Base-by-base conservation (phyloP, 92 coral and sea anemone species). In the Palythoa grandiflora region DNA sequence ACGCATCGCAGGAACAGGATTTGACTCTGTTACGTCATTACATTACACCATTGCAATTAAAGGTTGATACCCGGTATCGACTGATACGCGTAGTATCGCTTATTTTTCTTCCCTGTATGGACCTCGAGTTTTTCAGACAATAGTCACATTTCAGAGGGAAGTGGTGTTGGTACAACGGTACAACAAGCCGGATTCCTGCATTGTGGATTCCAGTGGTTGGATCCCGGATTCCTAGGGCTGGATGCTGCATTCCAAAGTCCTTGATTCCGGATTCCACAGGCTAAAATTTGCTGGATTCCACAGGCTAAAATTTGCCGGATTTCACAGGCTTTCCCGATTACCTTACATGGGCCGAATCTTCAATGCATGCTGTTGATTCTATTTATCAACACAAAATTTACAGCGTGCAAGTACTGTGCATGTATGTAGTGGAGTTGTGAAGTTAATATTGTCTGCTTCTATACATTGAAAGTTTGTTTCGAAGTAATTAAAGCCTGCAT, bases 151-250 rank as follows among this genome's bases (percentile, higher is more conserved):
- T 55, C 63, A 55, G 63, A 10, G 63, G 63, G 14, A 55, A 55
- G 63, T 55, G 63, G 63, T 55, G 15, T 17, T 55, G 63, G 63
- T 55, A 55, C 63, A 5, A 55, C 63, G 63, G 63, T 55, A 55
- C 63, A 55, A 55, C 12, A 55, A 76, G 87, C 87, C 50, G 77
- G 73, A 68, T 83, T 68, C 66, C 21, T n/a, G n/a, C n/a, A n/a
- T n/a, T n/a, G n/a, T n/a, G 52, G 52, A 65, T 66, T 51, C 55
- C 55, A 51, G 55, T 51, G 55, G 55, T 10, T n/a, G n/a, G n/a
- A n/a, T n/a, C n/a, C n/a, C n/a, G n/a, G n/a, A n/a, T n/a, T n/a
- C n/a, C n/a, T n/a, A n/a, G n/a, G n/a, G n/a, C n/a, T n/a, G n/a
- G n/a, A n/a, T n/a, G n/a, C n/a, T n/a, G n/a, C n/a, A n/a, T n/a